Evolutionary conservation across 2,888 invertebrate genomes (phyloP).

Genomic region (Campaea margaritaria): DNA sequence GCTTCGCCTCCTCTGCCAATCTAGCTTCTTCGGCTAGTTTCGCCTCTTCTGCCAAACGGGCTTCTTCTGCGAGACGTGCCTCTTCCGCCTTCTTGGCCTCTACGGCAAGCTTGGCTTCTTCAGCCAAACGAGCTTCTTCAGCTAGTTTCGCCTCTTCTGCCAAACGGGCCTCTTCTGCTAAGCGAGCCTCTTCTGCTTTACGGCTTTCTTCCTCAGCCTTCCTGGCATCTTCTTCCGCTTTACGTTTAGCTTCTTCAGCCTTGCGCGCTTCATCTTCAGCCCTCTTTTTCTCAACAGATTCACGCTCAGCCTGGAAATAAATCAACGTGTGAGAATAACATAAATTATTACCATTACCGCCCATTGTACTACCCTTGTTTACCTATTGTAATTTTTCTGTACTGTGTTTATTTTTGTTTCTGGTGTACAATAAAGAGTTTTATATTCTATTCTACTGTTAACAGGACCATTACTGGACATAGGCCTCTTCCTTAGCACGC

Average conservation of each 20-base stretch:
- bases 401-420: too few species aligned
- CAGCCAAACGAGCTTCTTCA: slow-evolving; percentile 64
- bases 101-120: slow-evolving; percentile 73
- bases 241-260: slow-evolving; percentile 80
- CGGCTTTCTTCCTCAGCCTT: slow-evolving; percentile 79
- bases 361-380: too few species aligned
- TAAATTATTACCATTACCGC: not conserved
- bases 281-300: slow-evolving; percentile 76
- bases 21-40: slow-evolving; percentile 74
- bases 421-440: too few species aligned
- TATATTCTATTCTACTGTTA: too few species aligned
- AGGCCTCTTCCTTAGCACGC: too few species aligned
- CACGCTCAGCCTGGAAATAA: slow-evolving; percentile 66
- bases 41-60: slow-evolving; percentile 78
- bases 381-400: too few species aligned
- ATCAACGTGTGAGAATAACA: not conserved
- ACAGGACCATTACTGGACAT: too few species aligned
- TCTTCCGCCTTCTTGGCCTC: slow-evolving; percentile 76
- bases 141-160: slow-evolving; percentile 68
- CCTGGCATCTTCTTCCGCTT: slow-evolving; percentile 78
- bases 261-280: slow-evolving; percentile 85
- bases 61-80: slow-evolving; percentile 77
- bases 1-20: slow-evolving; percentile 63
- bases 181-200: slow-evolving; percentile 75
- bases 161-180: slow-evolving; percentile 73